These are phyloP conservation scores for Tenthredo scrophulariae DNA, from an alignment of 2,888 invertebrate genomes.

Conservation along the genomic window DNA sequence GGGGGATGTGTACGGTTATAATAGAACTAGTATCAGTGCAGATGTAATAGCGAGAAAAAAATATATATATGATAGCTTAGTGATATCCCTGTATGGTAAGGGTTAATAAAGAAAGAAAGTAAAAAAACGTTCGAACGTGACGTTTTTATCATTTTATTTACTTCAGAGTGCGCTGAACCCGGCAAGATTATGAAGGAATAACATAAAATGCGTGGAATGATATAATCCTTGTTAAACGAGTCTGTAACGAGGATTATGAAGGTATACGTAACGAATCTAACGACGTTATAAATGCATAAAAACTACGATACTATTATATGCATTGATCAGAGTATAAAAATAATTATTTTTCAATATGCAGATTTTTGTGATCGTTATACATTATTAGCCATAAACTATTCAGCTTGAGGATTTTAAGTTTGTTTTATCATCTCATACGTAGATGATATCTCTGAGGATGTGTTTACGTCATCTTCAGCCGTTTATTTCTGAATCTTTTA, in stretches of 20 bases:
- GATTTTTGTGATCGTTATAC: neutral
- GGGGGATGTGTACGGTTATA: neutral
- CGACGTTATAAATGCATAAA: neutral
- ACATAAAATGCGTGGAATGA: constrained; percentile 65
- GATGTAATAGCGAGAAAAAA: neutral
- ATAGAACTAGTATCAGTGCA: neutral
- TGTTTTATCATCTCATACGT: too few relatives aligned
- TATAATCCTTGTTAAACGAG: constrained; percentile 71
- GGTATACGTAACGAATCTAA: neutral
- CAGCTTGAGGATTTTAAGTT: too few relatives aligned
- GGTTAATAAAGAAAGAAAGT: neutral
- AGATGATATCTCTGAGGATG: too few relatives aligned
- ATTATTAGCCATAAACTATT: too few relatives aligned
- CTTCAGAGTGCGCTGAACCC: constrained; percentile 56
- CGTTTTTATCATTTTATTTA: neutral
- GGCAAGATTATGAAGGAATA: constrained; percentile 68
- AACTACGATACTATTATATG: neutral
- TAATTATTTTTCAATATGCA: neutral
- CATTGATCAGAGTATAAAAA: neutral
- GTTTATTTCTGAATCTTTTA: neutral
- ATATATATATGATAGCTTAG: too few relatives aligned
- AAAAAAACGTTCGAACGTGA: constrained; percentile 7
- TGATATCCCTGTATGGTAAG: neutral
- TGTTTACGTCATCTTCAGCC: too few relatives aligned
- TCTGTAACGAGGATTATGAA: constrained; percentile 61